These are phyloP conservation scores for Trichonephila inaurata DNA, from an alignment of 1,140 invertebrate species.

Conservation along the genomic window DNA sequence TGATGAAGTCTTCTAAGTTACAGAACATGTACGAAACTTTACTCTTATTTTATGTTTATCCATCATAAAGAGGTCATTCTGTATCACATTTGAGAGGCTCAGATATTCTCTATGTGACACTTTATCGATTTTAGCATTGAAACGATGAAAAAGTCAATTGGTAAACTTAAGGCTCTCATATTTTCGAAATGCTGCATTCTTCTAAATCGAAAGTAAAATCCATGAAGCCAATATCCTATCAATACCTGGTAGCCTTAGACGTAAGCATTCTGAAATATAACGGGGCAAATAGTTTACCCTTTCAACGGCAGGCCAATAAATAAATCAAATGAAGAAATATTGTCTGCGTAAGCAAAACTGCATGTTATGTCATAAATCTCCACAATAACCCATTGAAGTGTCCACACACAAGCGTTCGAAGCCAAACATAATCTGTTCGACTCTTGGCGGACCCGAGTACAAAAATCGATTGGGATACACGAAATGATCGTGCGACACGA, in stretches of 20 bases:
- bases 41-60: not conserved
- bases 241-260: not conserved
- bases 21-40: not conserved
- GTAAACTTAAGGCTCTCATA: not conserved
- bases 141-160: not conserved
- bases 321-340: constrained; percentile 1
- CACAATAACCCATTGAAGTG: constrained; percentile 23
- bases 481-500: not conserved
- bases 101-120: not conserved
- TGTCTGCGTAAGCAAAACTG: constrained; percentile 17
- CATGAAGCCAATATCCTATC: not conserved
- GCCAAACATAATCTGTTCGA: not conserved
- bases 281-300: not conserved
- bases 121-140: not conserved
- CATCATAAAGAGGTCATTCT: no score
- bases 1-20: no score
- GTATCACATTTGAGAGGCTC: not conserved
- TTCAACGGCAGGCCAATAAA: not conserved
- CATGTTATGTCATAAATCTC: not conserved
- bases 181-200: not conserved
- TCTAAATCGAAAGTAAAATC: not conserved
- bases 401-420: not conserved
- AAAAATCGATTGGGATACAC: constrained; percentile 18
- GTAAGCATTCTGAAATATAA: not conserved
- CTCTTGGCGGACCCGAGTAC: not conserved